phyloP scores from a whole-genome alignment of 2,888 invertebrate genomes.

The Synanthedon myopaeformis region DNA sequence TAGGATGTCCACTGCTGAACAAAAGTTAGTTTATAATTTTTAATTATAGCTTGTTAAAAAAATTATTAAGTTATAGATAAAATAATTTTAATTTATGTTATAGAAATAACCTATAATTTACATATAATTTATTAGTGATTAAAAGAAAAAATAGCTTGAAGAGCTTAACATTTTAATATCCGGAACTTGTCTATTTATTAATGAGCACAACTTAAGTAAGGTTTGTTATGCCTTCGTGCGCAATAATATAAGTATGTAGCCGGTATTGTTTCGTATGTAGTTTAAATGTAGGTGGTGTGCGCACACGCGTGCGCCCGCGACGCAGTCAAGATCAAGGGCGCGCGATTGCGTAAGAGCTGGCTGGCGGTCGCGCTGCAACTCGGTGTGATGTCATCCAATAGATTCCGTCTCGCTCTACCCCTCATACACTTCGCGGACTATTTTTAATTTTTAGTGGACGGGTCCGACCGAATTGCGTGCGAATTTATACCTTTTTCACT shows the following conservation, averaged over 20 bases:
- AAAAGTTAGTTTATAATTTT: too few species aligned
- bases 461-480: not conserved
- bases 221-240: conserved; percentile 53
- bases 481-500: not conserved
- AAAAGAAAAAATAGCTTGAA: too few species aligned
- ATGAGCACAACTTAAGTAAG: not conserved
- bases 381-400: conserved; percentile 61
- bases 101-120: too few species aligned
- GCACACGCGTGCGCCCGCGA: conserved; percentile 48
- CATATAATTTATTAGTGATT: too few species aligned
- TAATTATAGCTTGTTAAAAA: too few species aligned
- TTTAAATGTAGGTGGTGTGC: conserved; percentile 3
- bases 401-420: conserved; percentile 38
- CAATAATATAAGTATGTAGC: conserved; percentile 49
- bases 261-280: conserved; percentile 17
- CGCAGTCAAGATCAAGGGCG: conserved; percentile 72
- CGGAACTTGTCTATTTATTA: not conserved
- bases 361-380: conserved; percentile 55
- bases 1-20: too few species aligned
- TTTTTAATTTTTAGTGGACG: not conserved
- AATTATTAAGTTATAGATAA: too few species aligned
- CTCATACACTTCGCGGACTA: conserved; percentile 17
- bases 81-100: too few species aligned
- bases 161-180: not conserved
- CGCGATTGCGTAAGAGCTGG: conserved; percentile 66